Percentiles rank a stretch among this genome's conserved stretches.
These are phyloP conservation scores for Caenorhabditis afra DNA, from an alignment of 2,888 invertebrate genomes.

Conservation along the genomic window DNA sequence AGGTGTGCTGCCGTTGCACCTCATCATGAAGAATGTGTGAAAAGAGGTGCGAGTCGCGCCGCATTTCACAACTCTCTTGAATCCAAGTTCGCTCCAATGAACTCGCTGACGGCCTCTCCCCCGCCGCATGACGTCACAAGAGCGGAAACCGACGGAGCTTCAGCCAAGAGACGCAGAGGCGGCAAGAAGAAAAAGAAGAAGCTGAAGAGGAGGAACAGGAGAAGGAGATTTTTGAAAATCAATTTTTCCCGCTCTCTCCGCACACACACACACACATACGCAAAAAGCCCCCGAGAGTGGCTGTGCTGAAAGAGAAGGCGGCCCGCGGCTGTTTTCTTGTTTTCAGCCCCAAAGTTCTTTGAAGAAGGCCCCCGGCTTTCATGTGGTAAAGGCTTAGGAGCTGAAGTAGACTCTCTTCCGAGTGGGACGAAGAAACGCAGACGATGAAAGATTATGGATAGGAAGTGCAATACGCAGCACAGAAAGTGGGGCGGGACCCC, in stretches of 20 bases:
- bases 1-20: too few relatives aligned
- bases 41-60: background rate
- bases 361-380: slow-evolving; percentile 7
- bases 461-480: slow-evolving; percentile 29
- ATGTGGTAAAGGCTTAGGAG: background rate
- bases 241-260: background rate
- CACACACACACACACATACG: too few relatives aligned
- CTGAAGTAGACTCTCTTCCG: too few relatives aligned
- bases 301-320: background rate
- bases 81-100: slow-evolving; percentile 52
- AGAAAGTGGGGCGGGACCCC: slow-evolving; percentile 19
- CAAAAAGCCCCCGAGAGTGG: too few relatives aligned
- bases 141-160: slow-evolving; percentile 45
- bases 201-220: slow-evolving; percentile 8
- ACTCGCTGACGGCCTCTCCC: slow-evolving; percentile 1
- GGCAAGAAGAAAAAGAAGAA: background rate
- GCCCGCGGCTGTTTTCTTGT: slow-evolving; percentile 9
- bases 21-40: slow-evolving; percentile 18
- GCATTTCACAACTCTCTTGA: slow-evolving; percentile 35
- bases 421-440: background rate
- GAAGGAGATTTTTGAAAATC: background rate
- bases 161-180: slow-evolving; percentile 29
- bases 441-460: slow-evolving; percentile 31
- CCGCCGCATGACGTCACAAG: slow-evolving; percentile 45
- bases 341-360: slow-evolving; percentile 4